Evolutionary conservation across 1,140 invertebrate genomes (phyloP), one percentile per base, ranked within the genome.

Genomic region (Chironomus tepperi): DNA sequence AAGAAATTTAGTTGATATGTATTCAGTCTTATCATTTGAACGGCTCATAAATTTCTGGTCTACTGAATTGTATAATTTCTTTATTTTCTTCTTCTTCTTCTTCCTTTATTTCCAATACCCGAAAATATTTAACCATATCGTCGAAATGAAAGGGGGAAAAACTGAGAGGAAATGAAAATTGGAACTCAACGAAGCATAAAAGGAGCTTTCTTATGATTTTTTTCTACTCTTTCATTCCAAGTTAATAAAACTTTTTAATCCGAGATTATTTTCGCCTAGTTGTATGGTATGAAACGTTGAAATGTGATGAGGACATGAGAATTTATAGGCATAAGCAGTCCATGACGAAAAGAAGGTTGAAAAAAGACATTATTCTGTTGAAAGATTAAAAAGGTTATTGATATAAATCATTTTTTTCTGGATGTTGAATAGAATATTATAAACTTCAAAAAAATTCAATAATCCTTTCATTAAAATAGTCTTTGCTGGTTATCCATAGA

Each of bases 21-120:
- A 15, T 57, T 57, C 12, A 15, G 12, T 57, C 47, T 57, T 57
- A 57, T 57, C 47, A 57, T 34, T 12, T 57, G 12, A 57, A 57
- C 47, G 47, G 47, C 47, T 57, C 47, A 57, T 57, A 57, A 57
- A 57, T 57, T 57, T 57, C n/a, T 57, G 47, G 47, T 57, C 47
- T 57, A 57, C 12, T 57, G 47, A 57, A 57, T 57, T 57, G 47
- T 57, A 57, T 57, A 57, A 57, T 57, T 57, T 57, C 47, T 57
- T 1, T 57, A 57, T 57, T 57, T 57, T 57, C 2, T 15, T 12
- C 47, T 57, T 12, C 5, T 34, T n/a, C n/a, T n/a, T n/a, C n/a
- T n/a, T n/a, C n/a, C n/a, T n/a, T n/a, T n/a, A n/a, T n/a, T 34
- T 34, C 5, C 24, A 34, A 34, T 57, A 57, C 12, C 47, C 47